phyloP scores from a whole-genome alignment of 1,140 invertebrate species.

The Polyergus mexicanus region DNA sequence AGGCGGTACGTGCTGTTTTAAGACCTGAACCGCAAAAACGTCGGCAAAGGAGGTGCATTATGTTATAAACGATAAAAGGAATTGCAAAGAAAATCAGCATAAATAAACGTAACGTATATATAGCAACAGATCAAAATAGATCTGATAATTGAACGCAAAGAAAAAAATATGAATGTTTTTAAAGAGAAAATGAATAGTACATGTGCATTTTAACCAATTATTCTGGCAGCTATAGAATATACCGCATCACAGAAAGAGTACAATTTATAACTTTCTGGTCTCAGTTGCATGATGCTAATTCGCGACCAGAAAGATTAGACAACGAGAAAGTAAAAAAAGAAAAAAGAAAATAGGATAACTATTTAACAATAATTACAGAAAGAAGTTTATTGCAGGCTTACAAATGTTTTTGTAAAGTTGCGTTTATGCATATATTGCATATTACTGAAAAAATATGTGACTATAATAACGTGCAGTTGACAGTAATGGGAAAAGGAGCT shows the following conservation, averaged over 20 bases:
- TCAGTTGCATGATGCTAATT: conserved; percentile 55
- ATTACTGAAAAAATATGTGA: conserved; percentile 23
- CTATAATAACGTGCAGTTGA: conserved; percentile 29
- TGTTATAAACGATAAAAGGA: conserved; percentile 90
- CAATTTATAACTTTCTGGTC: conserved; percentile 69
- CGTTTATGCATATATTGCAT: conserved; percentile 58
- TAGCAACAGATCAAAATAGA: conserved; percentile 69
- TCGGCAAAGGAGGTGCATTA: conserved; percentile 96
- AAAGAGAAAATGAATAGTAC: conserved; percentile 55
- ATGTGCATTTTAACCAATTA: conserved; percentile 67
- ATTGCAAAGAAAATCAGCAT: conserved; percentile 59
- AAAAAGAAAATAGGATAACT: conserved; percentile 38
- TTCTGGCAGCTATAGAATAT: conserved; percentile 75
- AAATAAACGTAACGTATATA: conserved; percentile 68
- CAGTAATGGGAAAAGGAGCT: conserved; percentile 29
- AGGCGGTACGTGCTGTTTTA: conserved; percentile 97
- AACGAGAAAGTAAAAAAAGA: conserved; percentile 66
- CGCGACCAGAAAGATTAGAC: conserved; percentile 66
- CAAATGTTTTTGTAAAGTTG: conserved; percentile 43
- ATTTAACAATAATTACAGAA: conserved; percentile 57
- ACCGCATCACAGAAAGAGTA: conserved; percentile 73
- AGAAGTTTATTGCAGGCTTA: conserved; percentile 44
- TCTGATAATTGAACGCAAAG: conserved; percentile 57
- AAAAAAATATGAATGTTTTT: conserved; percentile 64
- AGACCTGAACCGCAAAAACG: conserved; percentile 97